A percentile compares a stretch with the other conserved stretches of the same genome.
Evolutionary conservation across 1,140 invertebrate species (phyloP).

Genomic region (Paracyclopina nana): DNA sequence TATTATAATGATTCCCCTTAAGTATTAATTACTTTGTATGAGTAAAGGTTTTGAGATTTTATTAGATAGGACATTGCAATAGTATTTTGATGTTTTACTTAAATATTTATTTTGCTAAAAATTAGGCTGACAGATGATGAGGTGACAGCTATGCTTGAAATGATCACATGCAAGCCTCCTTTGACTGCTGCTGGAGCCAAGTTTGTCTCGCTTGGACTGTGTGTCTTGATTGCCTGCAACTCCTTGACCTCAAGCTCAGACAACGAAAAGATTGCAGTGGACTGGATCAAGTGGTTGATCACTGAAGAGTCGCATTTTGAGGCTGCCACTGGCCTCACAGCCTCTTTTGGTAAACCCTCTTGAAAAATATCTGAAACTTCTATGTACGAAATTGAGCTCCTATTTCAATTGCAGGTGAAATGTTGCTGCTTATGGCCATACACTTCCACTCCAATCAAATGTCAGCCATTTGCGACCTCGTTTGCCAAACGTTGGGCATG

Average conservation of each 20-base stretch:
- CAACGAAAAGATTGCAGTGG: conserved; percentile 68
- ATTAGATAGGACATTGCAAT: too few relatives aligned
- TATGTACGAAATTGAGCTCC: too few relatives aligned
- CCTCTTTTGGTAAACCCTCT: conserved; percentile 62
- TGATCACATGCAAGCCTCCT: conserved; percentile 74
- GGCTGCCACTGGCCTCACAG: conserved; percentile 25
- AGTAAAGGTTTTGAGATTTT: too few relatives aligned
- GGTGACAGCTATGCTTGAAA: conserved; percentile 37
- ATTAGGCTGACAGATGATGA: not conserved
- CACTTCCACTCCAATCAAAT: conserved; percentile 81
- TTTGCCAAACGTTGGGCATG: conserved; percentile 84
- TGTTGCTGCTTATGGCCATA: conserved; percentile 84
- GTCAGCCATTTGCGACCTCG: conserved; percentile 71
- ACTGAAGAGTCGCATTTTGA: conserved; percentile 58
- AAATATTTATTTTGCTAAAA: too few relatives aligned
- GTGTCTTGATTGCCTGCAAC: conserved; percentile 84
- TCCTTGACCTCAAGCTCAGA: conserved; percentile 52
- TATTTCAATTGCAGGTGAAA: too few relatives aligned
- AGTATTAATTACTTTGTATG: too few relatives aligned
- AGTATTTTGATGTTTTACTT: too few relatives aligned
- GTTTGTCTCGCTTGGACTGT: conserved; percentile 78
- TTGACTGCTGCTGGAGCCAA: conserved; percentile 67
- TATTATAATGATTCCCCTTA: too few relatives aligned
- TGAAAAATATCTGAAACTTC: too few relatives aligned
- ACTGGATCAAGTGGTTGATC: conserved; percentile 85